Percentiles rank a stretch among this genome's conserved stretches.
Conservation (phyloP, 2,113 vertebrate species). For the Oceanites oceanicus region DNA sequence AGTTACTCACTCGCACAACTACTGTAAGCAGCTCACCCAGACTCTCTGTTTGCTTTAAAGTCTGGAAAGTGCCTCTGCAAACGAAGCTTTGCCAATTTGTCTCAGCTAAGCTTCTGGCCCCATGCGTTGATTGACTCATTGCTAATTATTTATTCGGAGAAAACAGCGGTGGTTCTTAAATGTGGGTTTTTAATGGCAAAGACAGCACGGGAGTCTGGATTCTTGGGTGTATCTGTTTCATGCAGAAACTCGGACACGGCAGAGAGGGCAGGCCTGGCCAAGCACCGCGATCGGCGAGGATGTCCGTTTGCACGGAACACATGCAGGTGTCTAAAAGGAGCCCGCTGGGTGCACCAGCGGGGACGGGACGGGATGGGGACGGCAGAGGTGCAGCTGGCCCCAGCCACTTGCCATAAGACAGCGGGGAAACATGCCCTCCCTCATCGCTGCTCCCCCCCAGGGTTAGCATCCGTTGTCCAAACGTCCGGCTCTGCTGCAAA, state of each 20-base stretch:
- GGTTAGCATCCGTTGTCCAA: not conserved
- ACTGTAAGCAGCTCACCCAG: not conserved
- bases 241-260: not conserved
- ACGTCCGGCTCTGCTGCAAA: not conserved
- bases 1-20: not conserved
- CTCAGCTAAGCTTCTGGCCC: not conserved
- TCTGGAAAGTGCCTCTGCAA: not conserved
- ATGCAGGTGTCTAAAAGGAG: not conserved
- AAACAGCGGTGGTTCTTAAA: not conserved
- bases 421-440: accelerated
- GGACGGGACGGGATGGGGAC: not conserved
- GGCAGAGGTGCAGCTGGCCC: not conserved
- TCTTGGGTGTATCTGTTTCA: not conserved
- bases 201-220: not conserved
- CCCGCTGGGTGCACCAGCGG: accelerated
- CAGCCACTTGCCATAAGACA: not conserved
- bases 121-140: not conserved
- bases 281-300: accelerated
- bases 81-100: not conserved
- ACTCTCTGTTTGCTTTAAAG: not conserved
- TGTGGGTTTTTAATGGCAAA: not conserved
- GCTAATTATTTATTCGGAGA: not conserved
- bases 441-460: not conserved
- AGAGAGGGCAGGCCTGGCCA: not conserved
- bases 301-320: not conserved